A percentile compares a stretch with the other conserved stretches of the same genome.
Evolutionary conservation across 2,888 invertebrate species (phyloP).

Genomic region (Drosophila kuntzei): DNA sequence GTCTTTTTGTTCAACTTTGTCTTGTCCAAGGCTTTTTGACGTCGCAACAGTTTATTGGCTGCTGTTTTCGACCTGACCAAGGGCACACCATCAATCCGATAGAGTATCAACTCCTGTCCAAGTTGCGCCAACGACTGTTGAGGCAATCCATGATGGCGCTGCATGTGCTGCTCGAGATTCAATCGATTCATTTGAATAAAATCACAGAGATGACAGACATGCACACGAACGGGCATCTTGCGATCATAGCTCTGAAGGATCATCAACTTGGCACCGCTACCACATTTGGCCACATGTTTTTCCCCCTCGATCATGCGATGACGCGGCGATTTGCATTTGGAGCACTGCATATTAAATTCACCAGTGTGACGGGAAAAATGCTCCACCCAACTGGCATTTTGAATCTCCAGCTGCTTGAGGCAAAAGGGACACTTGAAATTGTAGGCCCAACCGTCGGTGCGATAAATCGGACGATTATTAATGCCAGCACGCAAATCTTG

Average conservation of each 20-base stretch:
- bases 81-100: conserved; percentile 47
- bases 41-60: not conserved
- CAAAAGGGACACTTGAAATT: conserved; percentile 82
- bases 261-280: conserved; percentile 19
- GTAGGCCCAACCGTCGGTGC: conserved; percentile 7
- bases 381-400: conserved; percentile 86
- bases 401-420: conserved; percentile 52
- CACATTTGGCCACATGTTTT: conserved; percentile 49
- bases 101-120: conserved; percentile 47
- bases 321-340: conserved; percentile 85
- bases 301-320: conserved; percentile 10
- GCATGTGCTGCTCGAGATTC: conserved; percentile 88
- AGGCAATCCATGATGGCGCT: conserved; percentile 70
- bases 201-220: conserved; percentile 90
- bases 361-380: conserved; percentile 92
- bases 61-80: conserved; percentile 31
- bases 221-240: conserved; percentile 84
- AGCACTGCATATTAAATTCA: conserved; percentile 90
- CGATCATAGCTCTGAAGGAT: not conserved
- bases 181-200: conserved; percentile 89
- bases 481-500: conserved; percentile 60
- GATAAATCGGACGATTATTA: conserved; percentile 39
- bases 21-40: not conserved
- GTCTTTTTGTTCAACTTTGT: not conserved
- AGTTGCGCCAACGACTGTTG: not conserved